Percentiles rank a stretch among this genome's conserved stretches.
Evolutionary conservation across 2,888 invertebrate species (phyloP).

Genomic region (Ormia ochracea): DNA sequence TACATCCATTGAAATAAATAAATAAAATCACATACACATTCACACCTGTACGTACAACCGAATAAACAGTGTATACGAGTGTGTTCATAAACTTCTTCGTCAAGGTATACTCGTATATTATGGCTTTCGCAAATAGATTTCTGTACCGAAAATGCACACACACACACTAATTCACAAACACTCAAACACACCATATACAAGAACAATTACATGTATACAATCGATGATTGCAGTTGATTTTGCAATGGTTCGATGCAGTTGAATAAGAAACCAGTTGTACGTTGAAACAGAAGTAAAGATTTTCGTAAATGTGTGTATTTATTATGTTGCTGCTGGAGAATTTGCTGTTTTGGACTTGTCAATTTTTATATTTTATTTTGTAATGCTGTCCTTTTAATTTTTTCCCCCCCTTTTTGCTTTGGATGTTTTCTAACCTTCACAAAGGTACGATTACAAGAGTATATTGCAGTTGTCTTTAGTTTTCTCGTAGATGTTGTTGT

Average conservation of each 20-base stretch:
- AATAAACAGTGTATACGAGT: not conserved
- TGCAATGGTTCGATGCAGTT: slow-evolving; percentile 55
- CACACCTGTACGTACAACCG: not conserved
- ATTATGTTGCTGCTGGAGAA: slow-evolving; percentile 10
- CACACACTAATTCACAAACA: slow-evolving; percentile 1
- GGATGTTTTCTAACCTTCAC: not conserved
- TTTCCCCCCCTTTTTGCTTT: not conserved
- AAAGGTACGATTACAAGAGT: slow-evolving; percentile 40
- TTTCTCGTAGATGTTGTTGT: slow-evolving; percentile 9
- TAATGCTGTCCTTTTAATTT: slow-evolving; percentile 18
- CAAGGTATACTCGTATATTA: slow-evolving; percentile 28
- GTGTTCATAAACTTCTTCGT: not conserved
- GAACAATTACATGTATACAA: slow-evolving; percentile 21
- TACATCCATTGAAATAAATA: slow-evolving; percentile 14
- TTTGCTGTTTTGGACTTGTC: slow-evolving; percentile 51
- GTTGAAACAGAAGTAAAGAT: slow-evolving; percentile 33
- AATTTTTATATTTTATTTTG: slow-evolving; percentile 25
- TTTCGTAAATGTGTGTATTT: slow-evolving; percentile 1
- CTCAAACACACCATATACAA: not conserved
- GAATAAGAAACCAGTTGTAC: slow-evolving; percentile 54
- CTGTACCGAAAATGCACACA: not conserved
- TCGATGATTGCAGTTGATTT: slow-evolving; percentile 57
- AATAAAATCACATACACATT: not conserved
- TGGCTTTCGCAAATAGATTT: slow-evolving; percentile 44
- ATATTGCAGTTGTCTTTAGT: slow-evolving; percentile 47